phyloP scores from a whole-genome alignment of 2,797 vertebrate genomes.

The Gouania willdenowi region DNA sequence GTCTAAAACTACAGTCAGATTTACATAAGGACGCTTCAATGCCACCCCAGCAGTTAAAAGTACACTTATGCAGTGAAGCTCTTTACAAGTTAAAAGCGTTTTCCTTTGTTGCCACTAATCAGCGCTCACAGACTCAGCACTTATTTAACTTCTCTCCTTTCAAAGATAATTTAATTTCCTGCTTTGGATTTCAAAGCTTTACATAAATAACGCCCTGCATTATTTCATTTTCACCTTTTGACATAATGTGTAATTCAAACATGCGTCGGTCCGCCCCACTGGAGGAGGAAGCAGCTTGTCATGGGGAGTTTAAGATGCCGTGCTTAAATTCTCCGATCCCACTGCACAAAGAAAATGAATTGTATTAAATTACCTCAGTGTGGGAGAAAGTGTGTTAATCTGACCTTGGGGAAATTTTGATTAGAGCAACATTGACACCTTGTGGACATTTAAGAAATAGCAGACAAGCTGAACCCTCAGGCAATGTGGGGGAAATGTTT shows the following conservation, averaged over 20 bases:
- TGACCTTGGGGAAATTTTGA: constrained; percentile 43
- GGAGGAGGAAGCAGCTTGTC: constrained; percentile 49
- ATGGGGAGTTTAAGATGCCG: constrained; percentile 55
- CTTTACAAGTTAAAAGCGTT: constrained; percentile 19
- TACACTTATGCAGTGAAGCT: constrained; percentile 21
- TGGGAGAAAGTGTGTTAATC: constrained; percentile 46
- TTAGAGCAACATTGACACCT: constrained; percentile 31
- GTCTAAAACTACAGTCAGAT: constrained; percentile 2
- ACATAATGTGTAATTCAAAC: constrained; percentile 72
- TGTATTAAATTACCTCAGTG: constrained; percentile 44
- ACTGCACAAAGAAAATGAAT: constrained; percentile 24
- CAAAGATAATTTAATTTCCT: constrained; percentile 72
- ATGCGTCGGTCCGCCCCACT: constrained; percentile 41
- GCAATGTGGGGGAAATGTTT: too few relatives aligned
- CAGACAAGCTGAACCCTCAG: background rate
- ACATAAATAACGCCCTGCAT: constrained; percentile 54
- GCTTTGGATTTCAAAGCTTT: constrained; percentile 65
- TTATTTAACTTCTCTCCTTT: constrained; percentile 48
- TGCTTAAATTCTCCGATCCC: constrained; percentile 44
- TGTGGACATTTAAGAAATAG: constrained; percentile 26
- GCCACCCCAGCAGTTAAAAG: background rate
- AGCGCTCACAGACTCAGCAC: constrained; percentile 36
- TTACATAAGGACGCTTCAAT: background rate
- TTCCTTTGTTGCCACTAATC: constrained; percentile 49
- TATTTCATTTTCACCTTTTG: constrained; percentile 59